phyloP scores from a whole-genome alignment of 2,113 vertebrate genomes.

The Thalassoma bifasciatum region DNA sequence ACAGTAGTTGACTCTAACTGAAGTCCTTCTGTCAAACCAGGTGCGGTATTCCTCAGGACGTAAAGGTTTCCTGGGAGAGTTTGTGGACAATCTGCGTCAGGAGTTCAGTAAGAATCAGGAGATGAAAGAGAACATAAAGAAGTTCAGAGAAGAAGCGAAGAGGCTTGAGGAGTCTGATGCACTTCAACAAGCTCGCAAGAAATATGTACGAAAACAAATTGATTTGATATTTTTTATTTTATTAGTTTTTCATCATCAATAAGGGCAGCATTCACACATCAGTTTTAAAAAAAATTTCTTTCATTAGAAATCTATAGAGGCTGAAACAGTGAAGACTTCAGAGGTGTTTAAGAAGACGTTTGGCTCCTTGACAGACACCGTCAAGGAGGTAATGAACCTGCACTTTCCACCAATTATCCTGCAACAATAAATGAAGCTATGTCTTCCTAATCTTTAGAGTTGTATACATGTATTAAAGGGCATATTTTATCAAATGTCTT shows the following conservation, averaged over 20 bases:
- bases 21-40: constrained; percentile 43
- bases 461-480: neutral
- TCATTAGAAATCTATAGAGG: constrained; percentile 93
- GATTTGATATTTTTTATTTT: neutral
- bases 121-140: constrained; percentile 97
- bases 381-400: constrained; percentile 88
- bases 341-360: constrained; percentile 93
- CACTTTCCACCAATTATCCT: neutral
- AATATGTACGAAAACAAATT: constrained; percentile 87
- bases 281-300: constrained; percentile 2
- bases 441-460: neutral
- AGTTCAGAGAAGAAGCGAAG: constrained; percentile 94
- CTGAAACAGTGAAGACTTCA: constrained; percentile 92
- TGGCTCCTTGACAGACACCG: constrained; percentile 87
- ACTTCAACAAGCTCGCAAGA: constrained; percentile 91
- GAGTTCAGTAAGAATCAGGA: constrained; percentile 95
- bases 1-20: neutral
- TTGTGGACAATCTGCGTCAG: constrained; percentile 93
- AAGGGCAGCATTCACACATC: neutral
- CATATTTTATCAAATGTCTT: neutral
- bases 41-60: constrained; percentile 76
- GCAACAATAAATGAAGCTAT: neutral
- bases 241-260: neutral
- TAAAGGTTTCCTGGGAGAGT: constrained; percentile 92
- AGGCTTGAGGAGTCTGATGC: constrained; percentile 95